Base-by-base conservation (phyloP, 2,113 vertebrate genomes). In the Stegostoma tigrinum region DNA sequence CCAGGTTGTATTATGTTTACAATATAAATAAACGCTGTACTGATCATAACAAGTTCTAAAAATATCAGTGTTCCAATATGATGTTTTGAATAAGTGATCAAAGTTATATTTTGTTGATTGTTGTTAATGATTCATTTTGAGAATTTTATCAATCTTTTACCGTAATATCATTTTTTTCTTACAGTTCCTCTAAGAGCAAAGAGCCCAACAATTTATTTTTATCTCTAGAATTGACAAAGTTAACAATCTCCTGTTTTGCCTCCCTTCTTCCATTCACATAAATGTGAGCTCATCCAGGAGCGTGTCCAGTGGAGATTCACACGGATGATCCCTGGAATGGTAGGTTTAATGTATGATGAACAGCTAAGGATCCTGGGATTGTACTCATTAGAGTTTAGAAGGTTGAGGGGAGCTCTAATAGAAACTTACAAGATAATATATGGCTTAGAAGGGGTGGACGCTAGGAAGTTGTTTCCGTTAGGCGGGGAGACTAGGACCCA, bases 1-100 rank as follows among this genome's bases (percentile, higher is more conserved):
- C 66, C 89, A 93, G 61, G 38, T 66, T 93, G 89, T 6, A 93
- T 93, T 3, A 64, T 93, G 8, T 21, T 66, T 66, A 23, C 64
- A 67, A 93, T 23, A 93, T 93, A n/a, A 93, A 93, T 38, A 38
- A 34, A 66, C n/a, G 42, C 89, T 93, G 61, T 64, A 67, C 89
- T 7, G n/a, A 66, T 66, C 14, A 64, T 93, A 38, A 66, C 61
- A 93, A 93, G 89, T 66, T 34, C 61, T 67, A 93, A 93, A 93
- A 93, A 93, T 93, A 67, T 93, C 67, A 93, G 61, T 42, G 38
- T 38, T 93, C 66, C n/a, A 93, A 87, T 87, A 52, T 90, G 52
- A 93, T 66, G 21, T 17, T 6, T 64, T 27, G 48, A 55, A 66
- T 66, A 67, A 66, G 64, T 21, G 1, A 93, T 93, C 61, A 93